Conservation (phyloP, 2,113 vertebrate genomes). For the Puffinus mauretanicus region DNA sequence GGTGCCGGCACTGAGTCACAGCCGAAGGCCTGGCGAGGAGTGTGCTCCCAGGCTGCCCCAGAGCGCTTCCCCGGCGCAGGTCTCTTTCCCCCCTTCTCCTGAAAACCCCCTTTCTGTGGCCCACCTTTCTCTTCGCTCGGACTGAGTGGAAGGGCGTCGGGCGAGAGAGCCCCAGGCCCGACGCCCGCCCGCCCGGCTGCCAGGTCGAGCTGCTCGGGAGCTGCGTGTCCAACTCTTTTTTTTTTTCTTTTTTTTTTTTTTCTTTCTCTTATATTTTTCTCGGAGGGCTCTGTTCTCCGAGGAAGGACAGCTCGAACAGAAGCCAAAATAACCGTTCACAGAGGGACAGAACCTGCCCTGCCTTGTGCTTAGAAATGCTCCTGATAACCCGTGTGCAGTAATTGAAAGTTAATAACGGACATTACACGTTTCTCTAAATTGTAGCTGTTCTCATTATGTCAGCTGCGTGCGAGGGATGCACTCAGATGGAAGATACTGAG, state of each 20-base stretch:
- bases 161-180: too few species aligned
- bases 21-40: too few species aligned
- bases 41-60: too few species aligned
- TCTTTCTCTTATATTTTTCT: accelerated
- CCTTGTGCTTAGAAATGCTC: neutral
- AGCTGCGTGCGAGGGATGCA: neutral
- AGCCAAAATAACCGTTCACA: too few species aligned
- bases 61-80: too few species aligned
- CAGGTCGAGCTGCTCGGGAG: neutral
- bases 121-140: accelerated
- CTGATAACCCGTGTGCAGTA: accelerated
- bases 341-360: neutral
- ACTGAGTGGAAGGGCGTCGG: too few species aligned
- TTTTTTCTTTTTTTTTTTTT: accelerated
- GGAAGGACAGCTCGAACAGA: accelerated
- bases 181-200: accelerated
- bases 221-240: neutral
- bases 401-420: neutral
- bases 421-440: accelerated
- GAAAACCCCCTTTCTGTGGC: too few species aligned
- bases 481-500: neutral
- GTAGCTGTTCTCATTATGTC: neutral
- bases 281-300: neutral
- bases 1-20: neutral
- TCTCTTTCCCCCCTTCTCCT: accelerated